Evolutionary conservation across 2,113 vertebrate species (phyloP), one percentile per base, ranked within the genome.

Genomic region (Platycercus adscitus): DNA sequence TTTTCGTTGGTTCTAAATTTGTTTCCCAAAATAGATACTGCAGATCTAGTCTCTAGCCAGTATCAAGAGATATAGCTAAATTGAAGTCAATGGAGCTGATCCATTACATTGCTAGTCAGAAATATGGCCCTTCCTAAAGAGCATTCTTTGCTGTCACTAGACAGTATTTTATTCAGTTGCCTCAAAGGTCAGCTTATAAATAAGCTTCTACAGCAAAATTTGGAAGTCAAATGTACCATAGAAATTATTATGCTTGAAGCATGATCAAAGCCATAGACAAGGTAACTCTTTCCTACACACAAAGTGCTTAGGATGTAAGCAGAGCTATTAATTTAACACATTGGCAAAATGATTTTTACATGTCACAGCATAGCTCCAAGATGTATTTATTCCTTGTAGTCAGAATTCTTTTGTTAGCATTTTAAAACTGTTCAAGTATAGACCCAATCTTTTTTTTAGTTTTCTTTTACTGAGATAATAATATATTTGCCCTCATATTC

Each of bases 31-130:
- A 96, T 96, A 95, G 94, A 92, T 91, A 55, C 70, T 60, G 68
- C 55, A 80, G 94, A 82, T 92, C 84, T 92, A 79, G 55, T 91
- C 78, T 69, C 64, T 75, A 97, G 92, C 77, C 95, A 84, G 52
- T 89, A 88, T 94, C 63, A 96, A 96, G 86, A 96, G 70, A 93
- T 81, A 95, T 93, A 93, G 86, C 60, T 87, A 81, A 84, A 84
- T 2, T 76, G 56, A 81, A 95, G 80, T 91, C 90, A 87, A 68
- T 52, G 44, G 49, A 94, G 52, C 39, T 55, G 52, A 87, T 65
- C 56, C 39, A 41, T 61, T 86, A 47, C 21, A 35, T 15, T 52
- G 16, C 52, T 49, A 76, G 29, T 23, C 77, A 92, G 76, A 93
- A 95, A 64, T 23, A 81, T 1, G 2, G 33, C 13, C 49, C 77